A percentile compares a stretch with the other conserved stretches of the same genome.
phyloP scores from a whole-genome alignment of 2,113 vertebrate species.

The Heliornis fulica region DNA sequence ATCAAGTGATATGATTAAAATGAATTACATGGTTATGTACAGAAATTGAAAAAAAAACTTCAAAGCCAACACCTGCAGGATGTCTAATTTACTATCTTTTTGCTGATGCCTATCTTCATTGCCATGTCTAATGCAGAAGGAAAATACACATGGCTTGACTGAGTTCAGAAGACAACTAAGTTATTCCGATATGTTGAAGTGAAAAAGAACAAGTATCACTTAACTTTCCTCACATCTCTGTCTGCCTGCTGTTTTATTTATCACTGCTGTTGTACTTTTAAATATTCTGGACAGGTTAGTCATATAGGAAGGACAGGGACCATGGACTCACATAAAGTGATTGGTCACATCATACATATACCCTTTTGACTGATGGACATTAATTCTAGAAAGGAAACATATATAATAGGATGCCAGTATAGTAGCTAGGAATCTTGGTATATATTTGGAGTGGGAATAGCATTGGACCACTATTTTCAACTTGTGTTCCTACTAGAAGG shows the following conservation, averaged over 20 bases:
- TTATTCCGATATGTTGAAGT: neutral
- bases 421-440: neutral
- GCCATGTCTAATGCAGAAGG: neutral
- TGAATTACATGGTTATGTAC: neutral
- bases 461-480: neutral
- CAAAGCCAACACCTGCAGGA: neutral
- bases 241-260: neutral
- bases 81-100: neutral
- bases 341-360: neutral
- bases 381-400: neutral
- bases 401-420: rapidly evolving
- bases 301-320: neutral
- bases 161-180: neutral
- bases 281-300: neutral
- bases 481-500: neutral
- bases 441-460: neutral
- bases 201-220: neutral
- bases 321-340: neutral
- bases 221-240: neutral
- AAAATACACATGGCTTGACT: neutral
- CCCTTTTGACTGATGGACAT: neutral
- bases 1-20: neutral
- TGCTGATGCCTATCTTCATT: neutral
- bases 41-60: neutral
- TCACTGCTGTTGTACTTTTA: neutral